These are phyloP conservation scores for Anneissia japonica DNA, from an alignment of 35 echinoderm and acorn worm species.

Conservation along the genomic window DNA sequence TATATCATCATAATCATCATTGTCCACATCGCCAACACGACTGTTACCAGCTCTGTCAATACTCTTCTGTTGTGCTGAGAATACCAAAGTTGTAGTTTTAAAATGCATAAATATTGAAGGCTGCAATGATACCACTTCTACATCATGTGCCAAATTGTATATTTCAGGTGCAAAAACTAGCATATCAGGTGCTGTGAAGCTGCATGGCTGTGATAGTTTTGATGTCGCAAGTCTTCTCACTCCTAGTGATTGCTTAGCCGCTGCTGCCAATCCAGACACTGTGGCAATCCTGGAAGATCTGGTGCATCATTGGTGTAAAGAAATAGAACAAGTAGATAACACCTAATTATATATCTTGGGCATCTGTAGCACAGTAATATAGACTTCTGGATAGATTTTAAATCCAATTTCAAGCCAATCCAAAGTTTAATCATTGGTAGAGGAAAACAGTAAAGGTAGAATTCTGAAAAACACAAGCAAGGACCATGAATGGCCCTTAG, in stretches of 20 bases:
- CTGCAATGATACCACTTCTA: not conserved
- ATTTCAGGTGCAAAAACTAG: slow-evolving; percentile 67
- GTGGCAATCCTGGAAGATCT: slow-evolving; percentile 67
- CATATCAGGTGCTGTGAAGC: slow-evolving; percentile 76
- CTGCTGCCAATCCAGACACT: slow-evolving; percentile 78
- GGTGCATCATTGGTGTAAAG: slow-evolving; percentile 73
- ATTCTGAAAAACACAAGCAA: no score
- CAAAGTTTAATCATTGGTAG: no score
- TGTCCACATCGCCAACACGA: not conserved
- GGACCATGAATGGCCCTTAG: no score
- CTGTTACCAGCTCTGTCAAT: not conserved
- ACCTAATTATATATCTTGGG: no score
- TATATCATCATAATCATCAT: not conserved
- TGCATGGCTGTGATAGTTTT: slow-evolving; percentile 57
- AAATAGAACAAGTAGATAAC: slow-evolving; percentile 90
- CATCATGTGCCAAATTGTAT: no score
- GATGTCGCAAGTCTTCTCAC: slow-evolving; percentile 54
- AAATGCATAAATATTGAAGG: not conserved
- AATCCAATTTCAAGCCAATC: no score
- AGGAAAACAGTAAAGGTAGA: no score
- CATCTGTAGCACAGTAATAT: no score
- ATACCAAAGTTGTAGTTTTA: not conserved
- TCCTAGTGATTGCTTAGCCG: slow-evolving; percentile 68
- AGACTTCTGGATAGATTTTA: no score
- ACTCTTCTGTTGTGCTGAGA: not conserved